phyloP scores from a whole-genome alignment of 2,888 invertebrate genomes.

The Colletes collaris region DNA sequence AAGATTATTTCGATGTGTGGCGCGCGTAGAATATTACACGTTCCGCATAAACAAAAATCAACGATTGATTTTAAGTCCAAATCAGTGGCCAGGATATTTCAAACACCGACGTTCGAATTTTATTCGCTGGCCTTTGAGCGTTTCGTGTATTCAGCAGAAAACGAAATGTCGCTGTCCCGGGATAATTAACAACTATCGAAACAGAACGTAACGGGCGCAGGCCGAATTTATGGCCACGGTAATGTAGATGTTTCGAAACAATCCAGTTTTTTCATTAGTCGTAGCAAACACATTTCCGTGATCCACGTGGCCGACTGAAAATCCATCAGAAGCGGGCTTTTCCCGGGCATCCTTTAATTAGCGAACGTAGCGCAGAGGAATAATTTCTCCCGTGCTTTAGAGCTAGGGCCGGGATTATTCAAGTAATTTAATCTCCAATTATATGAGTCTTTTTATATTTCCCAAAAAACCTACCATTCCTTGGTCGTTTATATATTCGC shows the following conservation, averaged over 20 bases:
- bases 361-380: neutral
- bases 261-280: slow-evolving; percentile 27
- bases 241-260: slow-evolving; percentile 17
- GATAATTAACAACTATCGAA: slow-evolving; percentile 2
- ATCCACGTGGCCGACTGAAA: neutral
- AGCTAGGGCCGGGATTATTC: neutral
- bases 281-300: slow-evolving; percentile 9
- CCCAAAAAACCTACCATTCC: too few species aligned
- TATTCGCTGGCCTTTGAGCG: neutral
- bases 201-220: neutral
- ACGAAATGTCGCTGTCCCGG: neutral
- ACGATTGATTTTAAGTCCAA: too few species aligned
- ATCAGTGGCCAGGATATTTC: too few species aligned
- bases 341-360: slow-evolving; percentile 19
- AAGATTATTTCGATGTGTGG: too few species aligned
- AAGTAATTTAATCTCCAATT: too few species aligned
- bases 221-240: slow-evolving; percentile 12
- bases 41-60: too few species aligned
- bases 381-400: slow-evolving; percentile 12
- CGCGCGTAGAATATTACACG: too few species aligned
- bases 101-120: too few species aligned
- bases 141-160: neutral
- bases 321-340: slow-evolving; percentile 2
- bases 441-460: too few species aligned
- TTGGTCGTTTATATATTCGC: too few species aligned